Evolutionary conservation across 2,888 invertebrate species (phyloP), one percentile per base, ranked within the genome.

Genomic region (Ornithoptera priamus): DNA sequence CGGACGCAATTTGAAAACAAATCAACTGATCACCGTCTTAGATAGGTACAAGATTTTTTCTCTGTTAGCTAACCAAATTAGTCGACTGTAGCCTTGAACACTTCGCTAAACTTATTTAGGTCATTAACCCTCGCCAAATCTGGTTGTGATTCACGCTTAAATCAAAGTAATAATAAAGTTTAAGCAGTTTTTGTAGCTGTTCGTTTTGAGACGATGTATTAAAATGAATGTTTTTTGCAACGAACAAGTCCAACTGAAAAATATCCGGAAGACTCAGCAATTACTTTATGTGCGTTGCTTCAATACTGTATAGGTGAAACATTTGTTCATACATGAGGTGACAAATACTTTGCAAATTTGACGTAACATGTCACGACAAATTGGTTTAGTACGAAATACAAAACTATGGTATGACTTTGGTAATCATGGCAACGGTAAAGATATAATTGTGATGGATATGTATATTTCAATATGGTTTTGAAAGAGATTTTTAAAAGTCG

Each of bases 101-200:
- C 83, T 89, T 86, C 82, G 86, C 88, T 85, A 87, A 90, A 88
- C 88, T 89, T 85, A 91, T 91, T 90, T 90, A 82, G 92, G 92
- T 92, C 90, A 90, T 90, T 92, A 88, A 92, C 92, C 92, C 90
- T 88, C 81, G 82, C 87, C 89, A 87, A 92, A 90, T 92, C 90
- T 89, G 87, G 87, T 89, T 88, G 89, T 92, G 92, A 92, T 91
- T 92, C 92, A 92, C 89, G 80, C 78, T 82, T 84, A 86, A 88
- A 88, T 85, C 89, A 88, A 85, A 90, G 90, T 91, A 89, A 90
- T 90, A 89, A 89, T 90, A 89, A 87, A 89, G 86, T 83, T 85
- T 82, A 83, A 88, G 87, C 85, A 89, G 89, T 92, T 92, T 92
- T 92, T 92, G 90, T 77, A 81, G 82, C 86, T 84, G 87, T 87